phyloP scores from a whole-genome alignment of 2,797 vertebrate species.

The Pangasius macronema region DNA sequence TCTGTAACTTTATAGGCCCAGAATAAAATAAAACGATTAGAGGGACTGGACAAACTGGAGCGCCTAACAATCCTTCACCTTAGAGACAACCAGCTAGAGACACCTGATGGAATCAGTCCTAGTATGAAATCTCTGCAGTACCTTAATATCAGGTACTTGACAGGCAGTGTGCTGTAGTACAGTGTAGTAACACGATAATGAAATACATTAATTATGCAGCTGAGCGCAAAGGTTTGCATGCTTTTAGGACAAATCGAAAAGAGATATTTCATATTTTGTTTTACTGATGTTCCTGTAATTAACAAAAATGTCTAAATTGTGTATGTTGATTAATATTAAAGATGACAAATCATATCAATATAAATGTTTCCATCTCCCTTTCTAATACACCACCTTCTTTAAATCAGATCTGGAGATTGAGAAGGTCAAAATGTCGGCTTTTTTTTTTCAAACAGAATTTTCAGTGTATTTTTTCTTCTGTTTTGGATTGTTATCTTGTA shows the following conservation, averaged over 20 bases:
- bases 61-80: constrained; percentile 84
- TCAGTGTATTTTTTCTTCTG: not conserved
- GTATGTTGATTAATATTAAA: not conserved
- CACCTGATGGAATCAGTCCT: constrained; percentile 80
- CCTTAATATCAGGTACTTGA: constrained; percentile 82
- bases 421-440: not conserved
- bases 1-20: constrained; percentile 76
- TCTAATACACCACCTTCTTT: not conserved
- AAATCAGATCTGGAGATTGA: not conserved
- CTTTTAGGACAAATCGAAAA: not conserved
- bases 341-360: not conserved
- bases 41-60: constrained; percentile 80
- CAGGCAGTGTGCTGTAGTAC: no score
- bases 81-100: constrained; percentile 85
- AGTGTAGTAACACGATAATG: not conserved
- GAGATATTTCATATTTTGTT: not conserved
- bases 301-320: not conserved
- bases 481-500: not conserved
- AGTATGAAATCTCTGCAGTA: constrained; percentile 87
- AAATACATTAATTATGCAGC: not conserved
- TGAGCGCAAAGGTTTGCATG: not conserved
- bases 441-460: not conserved
- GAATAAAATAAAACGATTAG: constrained; percentile 80
- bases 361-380: not conserved
- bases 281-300: not conserved